Percentiles rank a stretch among this genome's conserved stretches.
These are phyloP conservation scores for Pentalonia nigronervosa DNA, from an alignment of 1,140 invertebrate species.

Conservation along the genomic window DNA sequence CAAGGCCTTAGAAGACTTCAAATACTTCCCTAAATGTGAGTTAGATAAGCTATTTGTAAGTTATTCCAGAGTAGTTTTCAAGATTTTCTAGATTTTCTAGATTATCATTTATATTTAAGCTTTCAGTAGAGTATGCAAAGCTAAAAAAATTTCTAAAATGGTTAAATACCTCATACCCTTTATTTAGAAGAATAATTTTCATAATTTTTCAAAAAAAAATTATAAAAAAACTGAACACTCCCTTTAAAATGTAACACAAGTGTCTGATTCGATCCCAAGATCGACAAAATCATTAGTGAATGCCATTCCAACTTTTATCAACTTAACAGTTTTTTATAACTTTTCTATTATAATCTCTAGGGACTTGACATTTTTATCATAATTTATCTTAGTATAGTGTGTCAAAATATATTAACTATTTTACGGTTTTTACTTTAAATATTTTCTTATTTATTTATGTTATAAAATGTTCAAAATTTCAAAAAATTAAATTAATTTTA, in stretches of 20 bases:
- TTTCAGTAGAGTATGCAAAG: too few relatives aligned
- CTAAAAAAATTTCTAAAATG: too few relatives aligned
- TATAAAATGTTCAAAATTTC: not conserved
- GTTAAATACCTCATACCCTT: too few relatives aligned
- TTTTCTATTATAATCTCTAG: not conserved
- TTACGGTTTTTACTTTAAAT: not conserved
- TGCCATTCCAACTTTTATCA: not conserved
- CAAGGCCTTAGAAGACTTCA: too few relatives aligned
- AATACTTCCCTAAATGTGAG: too few relatives aligned
- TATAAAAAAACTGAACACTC: not conserved
- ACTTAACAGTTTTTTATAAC: not conserved
- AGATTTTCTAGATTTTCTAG: too few relatives aligned
- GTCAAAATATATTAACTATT: not conserved
- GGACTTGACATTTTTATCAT: not conserved
- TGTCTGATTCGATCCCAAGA: too few relatives aligned
- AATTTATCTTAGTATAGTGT: not conserved
- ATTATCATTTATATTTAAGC: too few relatives aligned
- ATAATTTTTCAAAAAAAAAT: not conserved
- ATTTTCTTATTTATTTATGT: not conserved
- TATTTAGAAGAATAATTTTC: not conserved
- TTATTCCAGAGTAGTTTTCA: too few relatives aligned
- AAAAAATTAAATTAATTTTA: not conserved
- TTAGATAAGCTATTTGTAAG: too few relatives aligned
- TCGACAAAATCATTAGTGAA: not conserved
- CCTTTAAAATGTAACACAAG: not conserved